Conservation (phyloP, 2,888 invertebrate genomes). For the Serrognathus titanus region DNA sequence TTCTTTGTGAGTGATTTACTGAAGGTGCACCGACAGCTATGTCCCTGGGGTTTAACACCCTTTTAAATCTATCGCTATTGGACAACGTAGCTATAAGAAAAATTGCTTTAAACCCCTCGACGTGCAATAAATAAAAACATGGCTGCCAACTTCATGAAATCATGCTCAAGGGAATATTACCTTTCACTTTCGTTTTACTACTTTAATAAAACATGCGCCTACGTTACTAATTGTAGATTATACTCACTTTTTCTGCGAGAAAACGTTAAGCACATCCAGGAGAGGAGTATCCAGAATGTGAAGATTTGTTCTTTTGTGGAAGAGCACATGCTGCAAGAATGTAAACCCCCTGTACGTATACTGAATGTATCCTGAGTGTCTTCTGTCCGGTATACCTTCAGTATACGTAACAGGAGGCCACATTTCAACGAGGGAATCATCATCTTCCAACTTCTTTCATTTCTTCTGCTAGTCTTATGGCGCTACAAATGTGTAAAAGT, state of each 20-base stretch:
- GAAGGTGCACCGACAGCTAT: neutral
- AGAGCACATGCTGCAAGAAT: constrained; percentile 39
- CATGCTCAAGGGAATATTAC: constrained; percentile 19
- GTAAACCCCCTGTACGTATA: constrained; percentile 97
- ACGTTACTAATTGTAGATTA: constrained; percentile 1
- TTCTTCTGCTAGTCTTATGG: neutral
- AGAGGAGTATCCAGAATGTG: neutral
- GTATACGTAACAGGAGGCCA: constrained; percentile 99
- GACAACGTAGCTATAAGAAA: constrained; percentile 25
- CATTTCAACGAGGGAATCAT: constrained; percentile 60
- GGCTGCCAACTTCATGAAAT: constrained; percentile 21
- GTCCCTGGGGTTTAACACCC: constrained; percentile 36
- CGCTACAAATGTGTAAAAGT: neutral
- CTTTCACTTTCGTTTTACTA: too few species aligned
- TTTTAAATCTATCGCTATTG: constrained; percentile 42
- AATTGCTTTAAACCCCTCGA: constrained; percentile 34
- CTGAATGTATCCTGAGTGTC: constrained; percentile 99
- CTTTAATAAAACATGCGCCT: too few species aligned
- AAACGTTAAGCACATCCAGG: neutral
- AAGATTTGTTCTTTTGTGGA: neutral
- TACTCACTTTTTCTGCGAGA: neutral
- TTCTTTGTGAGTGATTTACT: constrained; percentile 2
- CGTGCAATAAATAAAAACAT: constrained; percentile 26
- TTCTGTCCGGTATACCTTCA: constrained; percentile 99
- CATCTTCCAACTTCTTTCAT: neutral